phyloP scores from a whole-genome alignment of 2,888 invertebrate genomes.

The Drosophila paramelanica region DNA sequence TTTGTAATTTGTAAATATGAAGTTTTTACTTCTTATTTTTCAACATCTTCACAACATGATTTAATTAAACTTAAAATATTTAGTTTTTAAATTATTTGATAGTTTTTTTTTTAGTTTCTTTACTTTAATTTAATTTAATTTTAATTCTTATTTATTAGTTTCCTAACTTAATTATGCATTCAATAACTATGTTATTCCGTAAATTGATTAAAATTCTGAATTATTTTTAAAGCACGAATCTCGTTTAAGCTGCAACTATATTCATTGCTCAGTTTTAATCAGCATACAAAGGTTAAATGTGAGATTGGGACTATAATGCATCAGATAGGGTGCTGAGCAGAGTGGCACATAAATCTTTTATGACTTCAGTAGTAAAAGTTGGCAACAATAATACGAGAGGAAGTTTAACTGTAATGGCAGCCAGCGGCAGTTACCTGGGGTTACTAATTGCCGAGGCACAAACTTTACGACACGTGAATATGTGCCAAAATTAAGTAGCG shows the following conservation, averaged over 20 bases:
- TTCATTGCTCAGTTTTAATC: neutral
- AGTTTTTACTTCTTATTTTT: too few relatives aligned
- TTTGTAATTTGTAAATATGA: too few relatives aligned
- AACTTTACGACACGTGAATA: slow-evolving; percentile 55
- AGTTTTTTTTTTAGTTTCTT: too few relatives aligned
- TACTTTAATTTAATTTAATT: too few relatives aligned
- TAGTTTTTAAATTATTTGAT: too few relatives aligned
- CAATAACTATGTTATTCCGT: too few relatives aligned
- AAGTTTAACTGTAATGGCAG: slow-evolving; percentile 41
- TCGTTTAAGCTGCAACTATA: neutral
- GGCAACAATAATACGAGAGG: neutral
- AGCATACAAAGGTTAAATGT: neutral
- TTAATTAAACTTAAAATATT: too few relatives aligned
- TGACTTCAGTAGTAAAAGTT: slow-evolving; percentile 32
- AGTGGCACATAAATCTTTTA: slow-evolving; percentile 43
- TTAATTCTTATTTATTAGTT: too few relatives aligned
- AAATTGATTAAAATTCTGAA: too few relatives aligned
- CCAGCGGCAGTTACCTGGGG: slow-evolving; percentile 43
- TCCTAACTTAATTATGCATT: too few relatives aligned
- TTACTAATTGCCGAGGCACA: slow-evolving; percentile 64
- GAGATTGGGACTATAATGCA: neutral
- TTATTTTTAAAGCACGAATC: too few relatives aligned
- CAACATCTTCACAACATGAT: too few relatives aligned
- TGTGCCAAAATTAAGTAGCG: slow-evolving; percentile 51
- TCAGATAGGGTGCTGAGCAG: neutral